Evolutionary conservation across 2,888 invertebrate species (phyloP).

Genomic region (Eupeodes latifasciatus): DNA sequence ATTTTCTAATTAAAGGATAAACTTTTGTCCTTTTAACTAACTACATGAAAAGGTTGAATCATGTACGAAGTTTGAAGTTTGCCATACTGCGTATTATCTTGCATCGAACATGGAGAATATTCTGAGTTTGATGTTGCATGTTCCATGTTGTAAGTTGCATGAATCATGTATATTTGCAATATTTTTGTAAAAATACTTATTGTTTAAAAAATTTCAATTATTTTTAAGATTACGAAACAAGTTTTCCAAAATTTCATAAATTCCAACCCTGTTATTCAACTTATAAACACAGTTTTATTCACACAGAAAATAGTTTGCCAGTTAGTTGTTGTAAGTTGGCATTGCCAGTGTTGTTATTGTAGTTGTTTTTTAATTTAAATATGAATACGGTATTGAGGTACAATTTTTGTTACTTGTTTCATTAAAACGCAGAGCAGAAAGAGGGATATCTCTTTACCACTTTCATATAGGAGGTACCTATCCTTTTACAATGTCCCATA

Average conservation of each 20-base stretch:
- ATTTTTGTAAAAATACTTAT: no score
- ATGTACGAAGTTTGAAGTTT: no score
- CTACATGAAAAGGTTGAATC: no score
- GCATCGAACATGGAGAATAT: no score
- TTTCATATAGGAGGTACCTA: background rate
- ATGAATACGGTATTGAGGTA: background rate
- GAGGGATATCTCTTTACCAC: background rate
- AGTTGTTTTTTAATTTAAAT: background rate
- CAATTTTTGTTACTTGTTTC: background rate
- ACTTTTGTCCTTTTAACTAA: no score
- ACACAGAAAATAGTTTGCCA: background rate
- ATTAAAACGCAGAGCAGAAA: background rate
- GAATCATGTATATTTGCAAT: no score
- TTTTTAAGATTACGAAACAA: no score
- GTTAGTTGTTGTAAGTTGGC: background rate
- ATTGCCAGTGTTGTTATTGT: slow-evolving; percentile 1
- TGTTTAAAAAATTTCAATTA: no score
- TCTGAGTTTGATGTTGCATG: no score
- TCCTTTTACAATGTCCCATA: background rate
- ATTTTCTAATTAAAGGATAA: background rate
- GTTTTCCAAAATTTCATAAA: background rate
- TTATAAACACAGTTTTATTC: background rate
- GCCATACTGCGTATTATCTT: no score
- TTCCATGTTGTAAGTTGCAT: no score
- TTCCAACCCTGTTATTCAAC: background rate